A percentile compares a stretch with the other conserved stretches of the same genome.
Conservation (phyloP, 2,113 vertebrate species). For the Aythya baeri region DNA sequence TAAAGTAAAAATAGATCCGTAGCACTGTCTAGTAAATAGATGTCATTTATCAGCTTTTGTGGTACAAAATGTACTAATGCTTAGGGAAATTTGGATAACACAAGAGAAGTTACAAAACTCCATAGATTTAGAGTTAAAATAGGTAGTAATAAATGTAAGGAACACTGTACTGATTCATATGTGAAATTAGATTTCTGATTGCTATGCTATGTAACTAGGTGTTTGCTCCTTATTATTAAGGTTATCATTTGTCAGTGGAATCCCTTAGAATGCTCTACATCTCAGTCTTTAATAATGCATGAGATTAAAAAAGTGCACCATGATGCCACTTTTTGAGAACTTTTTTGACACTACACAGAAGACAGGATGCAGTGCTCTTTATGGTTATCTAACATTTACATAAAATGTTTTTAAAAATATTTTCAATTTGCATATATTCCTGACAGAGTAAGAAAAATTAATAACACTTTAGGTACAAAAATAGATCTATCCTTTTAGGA, state of each 20-base stretch:
- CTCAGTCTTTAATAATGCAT: background rate
- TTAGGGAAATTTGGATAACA: background rate
- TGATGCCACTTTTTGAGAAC: background rate
- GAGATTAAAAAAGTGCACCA: background rate
- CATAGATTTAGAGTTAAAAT: background rate
- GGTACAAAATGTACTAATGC: background rate
- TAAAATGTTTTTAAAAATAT: background rate
- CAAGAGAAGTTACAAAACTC: background rate
- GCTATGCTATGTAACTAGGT: background rate
- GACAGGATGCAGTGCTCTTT: background rate
- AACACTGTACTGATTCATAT: background rate
- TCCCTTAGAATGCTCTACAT: background rate
- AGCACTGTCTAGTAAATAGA: background rate
- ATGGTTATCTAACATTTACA: background rate
- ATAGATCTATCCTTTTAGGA: background rate
- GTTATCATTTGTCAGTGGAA: background rate
- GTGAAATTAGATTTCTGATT: conserved; percentile 7
- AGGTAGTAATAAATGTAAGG: background rate
- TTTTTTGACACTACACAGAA: background rate
- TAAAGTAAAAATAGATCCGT: background rate
- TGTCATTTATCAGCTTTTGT: background rate
- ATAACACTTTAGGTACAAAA: background rate
- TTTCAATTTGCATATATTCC: background rate
- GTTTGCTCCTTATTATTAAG: background rate
- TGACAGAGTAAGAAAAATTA: background rate